Evolutionary conservation across 2,888 invertebrate genomes (phyloP), one percentile per base, ranked within the genome.

Genomic region (Conchocele bisecta): DNA sequence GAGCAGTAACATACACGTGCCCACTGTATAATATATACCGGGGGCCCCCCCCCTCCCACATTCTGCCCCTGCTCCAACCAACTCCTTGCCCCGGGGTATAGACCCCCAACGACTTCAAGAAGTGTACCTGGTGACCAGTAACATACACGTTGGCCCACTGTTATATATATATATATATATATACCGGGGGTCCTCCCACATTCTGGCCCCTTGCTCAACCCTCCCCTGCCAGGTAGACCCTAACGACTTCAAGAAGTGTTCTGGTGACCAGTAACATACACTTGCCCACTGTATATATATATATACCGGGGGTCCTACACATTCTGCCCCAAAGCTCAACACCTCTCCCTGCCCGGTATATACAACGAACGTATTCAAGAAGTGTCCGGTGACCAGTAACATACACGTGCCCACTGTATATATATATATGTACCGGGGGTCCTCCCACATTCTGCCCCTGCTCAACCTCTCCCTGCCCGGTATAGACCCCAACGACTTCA

Each of bases 401-500:
- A n/a, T n/a, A n/a, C n/a, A n/a, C n/a, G n/a, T n/a, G n/a, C n/a
- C n/a, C n/a, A n/a, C n/a, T n/a, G n/a, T n/a, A n/a, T n/a, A n/a
- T n/a, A n/a, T n/a, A n/a, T n/a, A n/a, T n/a, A n/a, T n/a, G n/a
- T n/a, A n/a, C n/a, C n/a, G n/a, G 88, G 97, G 96, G 0, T 95
- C 95, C 4, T 74, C 82, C 11, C 96, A 97, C 85, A 94, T 97
- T 0, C 93, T 98, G 20, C 96, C 96, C 0, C 92, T 98, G 28
- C 92, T 98, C 15, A 93, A 95, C 88, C 94, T 95, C 0, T 93
- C 95, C 0, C 91, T 98, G 20, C 97, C 98, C 0, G 97, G 97
- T 15, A 95, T 98, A 44, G 98, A 98, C 90, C 95, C 96, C 0
- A 98, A 98, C 87, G 97, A 98, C 90, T 93, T 95, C 42, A 93